Conservation (phyloP, 2,888 invertebrate genomes). For the Pristionchus fissidentatus region DNA sequence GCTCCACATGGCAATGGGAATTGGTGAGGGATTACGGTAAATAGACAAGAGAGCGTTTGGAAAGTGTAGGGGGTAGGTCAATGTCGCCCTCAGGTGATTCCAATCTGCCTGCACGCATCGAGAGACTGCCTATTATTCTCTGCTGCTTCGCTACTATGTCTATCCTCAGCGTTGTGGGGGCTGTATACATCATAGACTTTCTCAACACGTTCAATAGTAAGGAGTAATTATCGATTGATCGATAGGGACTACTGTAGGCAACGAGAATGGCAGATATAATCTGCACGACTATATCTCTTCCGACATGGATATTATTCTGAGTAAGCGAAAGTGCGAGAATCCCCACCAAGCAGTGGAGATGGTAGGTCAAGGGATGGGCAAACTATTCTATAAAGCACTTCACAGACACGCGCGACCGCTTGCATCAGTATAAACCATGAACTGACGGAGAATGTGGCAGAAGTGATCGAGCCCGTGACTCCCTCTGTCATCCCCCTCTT, state of each 20-base stretch:
- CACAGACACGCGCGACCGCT: not conserved
- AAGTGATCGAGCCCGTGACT: not conserved
- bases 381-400: not conserved
- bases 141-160: not conserved
- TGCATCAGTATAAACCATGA: not conserved
- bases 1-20: constrained; percentile 15
- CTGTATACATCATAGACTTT: not conserved
- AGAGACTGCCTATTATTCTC: not conserved
- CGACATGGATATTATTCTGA: constrained; percentile 9
- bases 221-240: not conserved
- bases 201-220: not conserved
- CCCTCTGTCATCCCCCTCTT: not conserved
- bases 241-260: not conserved
- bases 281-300: not conserved
- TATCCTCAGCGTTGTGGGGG: not conserved
- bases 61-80: not conserved
- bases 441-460: not conserved
- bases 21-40: not conserved
- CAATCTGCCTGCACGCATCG: constrained; percentile 14
- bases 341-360: not conserved
- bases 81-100: not conserved
- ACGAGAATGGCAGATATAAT: not conserved
- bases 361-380: not conserved
- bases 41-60: not conserved
- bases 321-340: not conserved